phyloP scores from a whole-genome alignment of 2,888 invertebrate genomes.

The Apeira syringaria region DNA sequence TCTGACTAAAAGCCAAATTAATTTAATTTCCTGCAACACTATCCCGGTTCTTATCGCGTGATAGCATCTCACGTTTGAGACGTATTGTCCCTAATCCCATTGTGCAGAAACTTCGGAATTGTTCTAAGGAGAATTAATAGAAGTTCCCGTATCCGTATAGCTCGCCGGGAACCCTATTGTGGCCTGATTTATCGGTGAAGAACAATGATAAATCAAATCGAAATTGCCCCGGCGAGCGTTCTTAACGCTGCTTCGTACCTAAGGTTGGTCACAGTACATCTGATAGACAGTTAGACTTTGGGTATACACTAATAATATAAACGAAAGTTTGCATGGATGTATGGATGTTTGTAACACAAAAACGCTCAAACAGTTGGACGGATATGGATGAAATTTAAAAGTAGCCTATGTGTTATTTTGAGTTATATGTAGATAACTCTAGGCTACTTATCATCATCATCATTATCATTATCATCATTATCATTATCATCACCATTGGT shows the following conservation, averaged over 20 bases:
- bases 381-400: too few relatives aligned
- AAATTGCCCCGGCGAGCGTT: constrained; percentile 66
- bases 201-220: constrained; percentile 82
- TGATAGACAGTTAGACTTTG: too few relatives aligned
- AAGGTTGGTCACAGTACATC: constrained; percentile 1
- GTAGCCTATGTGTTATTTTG: too few relatives aligned
- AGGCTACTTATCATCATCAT: too few relatives aligned
- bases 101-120: constrained; percentile 69
- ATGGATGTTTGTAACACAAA: too few relatives aligned
- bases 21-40: constrained; percentile 34
- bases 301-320: too few relatives aligned
- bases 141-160: constrained; percentile 56
- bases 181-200: constrained; percentile 78
- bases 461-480: too few relatives aligned
- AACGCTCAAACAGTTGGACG: too few relatives aligned
- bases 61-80: constrained; percentile 70
- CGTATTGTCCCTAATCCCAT: constrained; percentile 76
- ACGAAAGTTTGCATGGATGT: too few relatives aligned
- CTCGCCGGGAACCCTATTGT: constrained; percentile 63
- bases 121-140: constrained; percentile 80
- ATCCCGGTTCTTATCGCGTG: constrained; percentile 47
- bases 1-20: constrained; percentile 15
- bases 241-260: constrained; percentile 36
- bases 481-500: too few relatives aligned
- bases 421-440: too few relatives aligned